Conservation (phyloP, 64 coral and sea anemone species). For the Orbicella faveolata region DNA sequence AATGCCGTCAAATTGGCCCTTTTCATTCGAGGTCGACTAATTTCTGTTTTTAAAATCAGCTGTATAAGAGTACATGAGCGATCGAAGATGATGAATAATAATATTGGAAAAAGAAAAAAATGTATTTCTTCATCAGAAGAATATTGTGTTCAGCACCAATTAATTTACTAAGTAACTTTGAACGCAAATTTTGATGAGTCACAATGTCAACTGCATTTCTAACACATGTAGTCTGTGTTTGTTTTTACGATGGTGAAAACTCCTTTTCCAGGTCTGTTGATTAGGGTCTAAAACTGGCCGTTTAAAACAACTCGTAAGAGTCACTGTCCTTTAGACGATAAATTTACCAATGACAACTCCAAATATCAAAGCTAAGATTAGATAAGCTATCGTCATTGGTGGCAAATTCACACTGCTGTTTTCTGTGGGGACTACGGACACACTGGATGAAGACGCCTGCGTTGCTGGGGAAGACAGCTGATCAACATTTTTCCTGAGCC, state of each 20-base stretch:
- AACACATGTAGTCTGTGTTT: slow-evolving; percentile 7
- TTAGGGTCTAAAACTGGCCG: slow-evolving; percentile 8
- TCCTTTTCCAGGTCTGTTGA: neutral
- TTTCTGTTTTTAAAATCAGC: neutral
- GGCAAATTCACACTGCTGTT: neutral
- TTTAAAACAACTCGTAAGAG: neutral
- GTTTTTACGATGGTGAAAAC: neutral
- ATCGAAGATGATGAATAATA: neutral
- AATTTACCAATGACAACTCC: slow-evolving; percentile 58
- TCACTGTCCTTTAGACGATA: slow-evolving; percentile 35
- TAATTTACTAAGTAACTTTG: neutral
- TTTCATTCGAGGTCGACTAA: neutral
- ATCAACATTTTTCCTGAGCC: slow-evolving; percentile 72
- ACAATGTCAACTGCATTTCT: neutral
- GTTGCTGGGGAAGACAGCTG: neutral
- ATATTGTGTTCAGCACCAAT: slow-evolving; percentile 7
- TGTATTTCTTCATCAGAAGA: neutral
- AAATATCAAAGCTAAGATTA: slow-evolving; percentile 45
- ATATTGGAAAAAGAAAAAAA: neutral
- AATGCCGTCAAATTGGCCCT: neutral
- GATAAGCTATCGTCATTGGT: slow-evolving; percentile 29
- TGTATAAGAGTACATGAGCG: neutral
- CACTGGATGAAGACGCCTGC: neutral
- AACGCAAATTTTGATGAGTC: neutral
- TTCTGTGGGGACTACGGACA: neutral